Conservation (phyloP, 2,797 vertebrate genomes). For the Spinibarbus caldwelli region DNA sequence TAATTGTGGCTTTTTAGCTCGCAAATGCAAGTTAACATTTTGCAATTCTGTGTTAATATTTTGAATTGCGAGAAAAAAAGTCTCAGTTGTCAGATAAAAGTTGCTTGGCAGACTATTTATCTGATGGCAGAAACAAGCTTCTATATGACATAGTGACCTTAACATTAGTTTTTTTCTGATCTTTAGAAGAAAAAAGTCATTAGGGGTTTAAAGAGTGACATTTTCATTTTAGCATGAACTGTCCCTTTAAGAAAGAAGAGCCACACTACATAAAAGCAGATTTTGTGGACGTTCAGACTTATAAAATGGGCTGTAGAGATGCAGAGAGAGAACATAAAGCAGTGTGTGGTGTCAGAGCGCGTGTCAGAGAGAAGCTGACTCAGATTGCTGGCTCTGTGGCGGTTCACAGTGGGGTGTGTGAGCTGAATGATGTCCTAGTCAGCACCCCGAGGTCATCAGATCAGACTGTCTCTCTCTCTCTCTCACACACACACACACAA, state of each 20-base stretch:
- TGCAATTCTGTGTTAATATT: too few relatives aligned
- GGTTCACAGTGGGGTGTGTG: slow-evolving; percentile 38
- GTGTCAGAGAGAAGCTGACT: slow-evolving; percentile 50
- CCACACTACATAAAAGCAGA: background rate
- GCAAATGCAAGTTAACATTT: too few relatives aligned
- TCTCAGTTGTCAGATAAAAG: background rate
- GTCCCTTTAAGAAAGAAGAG: background rate
- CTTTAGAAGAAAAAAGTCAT: background rate
- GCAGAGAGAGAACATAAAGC: background rate
- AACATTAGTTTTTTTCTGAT: background rate
- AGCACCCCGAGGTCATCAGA: slow-evolving; percentile 52
- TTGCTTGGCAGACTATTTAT: background rate
- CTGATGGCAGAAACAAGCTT: too few relatives aligned
- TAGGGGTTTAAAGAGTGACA: background rate
- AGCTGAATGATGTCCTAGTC: slow-evolving; percentile 56
- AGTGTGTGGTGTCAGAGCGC: slow-evolving; percentile 14
- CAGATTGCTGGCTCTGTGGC: slow-evolving; percentile 43
- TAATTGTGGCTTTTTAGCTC: too few relatives aligned
- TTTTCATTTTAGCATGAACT: background rate
- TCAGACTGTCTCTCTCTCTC: slow-evolving; percentile 18
- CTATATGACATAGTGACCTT: background rate
- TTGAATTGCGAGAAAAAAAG: too few relatives aligned
- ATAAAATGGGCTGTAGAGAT: background rate
- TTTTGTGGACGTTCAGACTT: background rate
- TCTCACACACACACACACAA: background rate